Evolutionary conservation across 2,113 vertebrate genomes (phyloP), one percentile per base, ranked within the genome.

Genomic region (Pseudorectes ferrugineus): DNA sequence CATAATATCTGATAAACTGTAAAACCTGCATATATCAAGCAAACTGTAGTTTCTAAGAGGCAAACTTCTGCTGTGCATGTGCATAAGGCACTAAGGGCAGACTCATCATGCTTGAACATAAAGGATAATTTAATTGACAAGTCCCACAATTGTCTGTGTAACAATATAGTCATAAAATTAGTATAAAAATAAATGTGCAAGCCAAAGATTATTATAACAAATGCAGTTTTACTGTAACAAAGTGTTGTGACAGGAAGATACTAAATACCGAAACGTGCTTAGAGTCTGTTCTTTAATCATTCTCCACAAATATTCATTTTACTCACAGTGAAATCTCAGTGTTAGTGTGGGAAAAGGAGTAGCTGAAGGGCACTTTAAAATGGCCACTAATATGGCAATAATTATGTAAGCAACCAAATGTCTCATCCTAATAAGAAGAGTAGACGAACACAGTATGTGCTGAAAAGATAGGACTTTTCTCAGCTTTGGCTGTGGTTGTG

Each of bases 91-190:
- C 59, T 74, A 82, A 65, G 80, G 86, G 80, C 38, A 94, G 66
- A 70, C 35, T 94, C n/a, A 31, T 94, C 29, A 28, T 23, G 40
- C 77, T 93, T 85, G 43, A 95, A 84, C 73, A 70, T 76, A 96
- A 97, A 88, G 89, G 82, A 91, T 72, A 94, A 92, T 74, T 95
- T 86, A 96, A 92, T 91, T 96, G 93, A 85, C 74, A 94, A 88
- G 58, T 79, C 86, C 71, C 71, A 68, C 59, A 93, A 91, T 97
- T 87, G 95, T 85, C 87, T 94, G 51, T 80, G 71, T 72, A 88
- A 94, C 72, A 91, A 93, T 95, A 86, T 77, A 88, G 48, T 91
- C 84, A 90, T 25, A 1, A 95, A 96, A 97, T 96, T 95, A 96
- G 72, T 91, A 92, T 73, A 93, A 95, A 82, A 95, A 91, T 83